Evolutionary conservation across 2,113 vertebrate species (phyloP).

Genomic region (Cynopterus brachyotis): DNA sequence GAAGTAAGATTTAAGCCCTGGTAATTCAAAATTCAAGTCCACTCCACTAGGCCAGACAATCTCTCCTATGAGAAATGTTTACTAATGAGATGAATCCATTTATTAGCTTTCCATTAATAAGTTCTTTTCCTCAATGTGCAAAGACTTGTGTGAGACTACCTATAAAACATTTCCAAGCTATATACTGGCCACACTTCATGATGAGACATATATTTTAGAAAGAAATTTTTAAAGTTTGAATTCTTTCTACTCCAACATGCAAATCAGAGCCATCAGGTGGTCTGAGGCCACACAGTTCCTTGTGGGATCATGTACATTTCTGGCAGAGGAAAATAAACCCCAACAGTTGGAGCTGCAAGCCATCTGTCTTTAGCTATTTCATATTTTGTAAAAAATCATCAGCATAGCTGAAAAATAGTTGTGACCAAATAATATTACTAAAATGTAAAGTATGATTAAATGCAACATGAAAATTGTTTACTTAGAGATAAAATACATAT

Average conservation of each 20-base stretch:
- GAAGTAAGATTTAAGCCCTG: neutral
- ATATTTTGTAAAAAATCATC: constrained; percentile 70
- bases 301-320: constrained; percentile 58
- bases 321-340: constrained; percentile 63
- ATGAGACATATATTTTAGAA: constrained; percentile 39
- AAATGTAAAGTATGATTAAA: constrained; percentile 56
- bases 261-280: constrained; percentile 51
- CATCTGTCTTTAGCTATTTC: constrained; percentile 73
- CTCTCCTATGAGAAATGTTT: neutral
- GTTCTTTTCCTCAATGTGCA: neutral
- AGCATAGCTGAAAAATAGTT: constrained; percentile 55
- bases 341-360: constrained; percentile 70
- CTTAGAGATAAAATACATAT: constrained; percentile 34
- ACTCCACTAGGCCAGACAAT: neutral
- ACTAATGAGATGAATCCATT: neutral
- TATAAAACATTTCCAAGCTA: constrained; percentile 4
- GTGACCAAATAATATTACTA: constrained; percentile 51
- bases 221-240: constrained; percentile 31
- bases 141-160: neutral
- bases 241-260: constrained; percentile 48
- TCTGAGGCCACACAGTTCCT: constrained; percentile 46
- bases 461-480: neutral
- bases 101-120: neutral
- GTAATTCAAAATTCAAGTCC: neutral
- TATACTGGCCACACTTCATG: neutral